Evolutionary conservation across 2,888 invertebrate genomes (phyloP).

Genomic region (Octonoba sinensis): DNA sequence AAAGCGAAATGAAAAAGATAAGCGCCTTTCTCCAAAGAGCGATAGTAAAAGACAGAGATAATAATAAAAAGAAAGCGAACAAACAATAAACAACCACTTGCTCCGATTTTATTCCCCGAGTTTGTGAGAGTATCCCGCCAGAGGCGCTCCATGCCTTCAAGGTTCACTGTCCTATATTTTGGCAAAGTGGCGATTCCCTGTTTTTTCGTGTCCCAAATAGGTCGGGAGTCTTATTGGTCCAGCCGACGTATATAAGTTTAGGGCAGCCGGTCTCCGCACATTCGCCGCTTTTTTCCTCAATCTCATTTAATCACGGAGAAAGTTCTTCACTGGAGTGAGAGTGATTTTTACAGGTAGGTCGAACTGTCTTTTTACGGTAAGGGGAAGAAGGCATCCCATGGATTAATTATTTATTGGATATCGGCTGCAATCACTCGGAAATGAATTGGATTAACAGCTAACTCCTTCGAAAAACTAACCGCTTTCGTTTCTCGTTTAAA

Average conservation of each 20-base stretch:
- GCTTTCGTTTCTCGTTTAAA: too few species aligned
- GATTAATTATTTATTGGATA: constrained; percentile 36
- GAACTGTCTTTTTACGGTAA: not conserved
- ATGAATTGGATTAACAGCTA: too few species aligned
- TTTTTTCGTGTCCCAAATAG: constrained; percentile 53
- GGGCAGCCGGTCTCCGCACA: constrained; percentile 37
- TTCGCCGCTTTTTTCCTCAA: constrained; percentile 52
- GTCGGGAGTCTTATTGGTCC: constrained; percentile 61
- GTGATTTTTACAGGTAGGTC: constrained; percentile 55
- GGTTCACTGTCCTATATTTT: constrained; percentile 63
- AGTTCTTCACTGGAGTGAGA: constrained; percentile 37
- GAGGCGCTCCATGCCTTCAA: constrained; percentile 61
- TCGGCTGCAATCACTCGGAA: not conserved
- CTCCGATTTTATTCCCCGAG: constrained; percentile 56
- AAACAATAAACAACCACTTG: constrained; percentile 39
- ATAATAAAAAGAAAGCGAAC: constrained; percentile 21
- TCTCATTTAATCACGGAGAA: constrained; percentile 42
- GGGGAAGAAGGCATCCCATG: constrained; percentile 4
- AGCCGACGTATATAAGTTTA: constrained; percentile 56
- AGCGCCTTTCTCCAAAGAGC: constrained; percentile 15
- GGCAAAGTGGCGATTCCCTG: constrained; percentile 51
- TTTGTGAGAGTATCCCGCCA: constrained; percentile 53
- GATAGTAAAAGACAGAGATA: constrained; percentile 19
- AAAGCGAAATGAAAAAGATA: constrained; percentile 54
- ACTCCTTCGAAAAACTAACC: too few species aligned